Evolutionary conservation across 2,888 invertebrate genomes (phyloP).

Genomic region (Ichneumoninae sp.): DNA sequence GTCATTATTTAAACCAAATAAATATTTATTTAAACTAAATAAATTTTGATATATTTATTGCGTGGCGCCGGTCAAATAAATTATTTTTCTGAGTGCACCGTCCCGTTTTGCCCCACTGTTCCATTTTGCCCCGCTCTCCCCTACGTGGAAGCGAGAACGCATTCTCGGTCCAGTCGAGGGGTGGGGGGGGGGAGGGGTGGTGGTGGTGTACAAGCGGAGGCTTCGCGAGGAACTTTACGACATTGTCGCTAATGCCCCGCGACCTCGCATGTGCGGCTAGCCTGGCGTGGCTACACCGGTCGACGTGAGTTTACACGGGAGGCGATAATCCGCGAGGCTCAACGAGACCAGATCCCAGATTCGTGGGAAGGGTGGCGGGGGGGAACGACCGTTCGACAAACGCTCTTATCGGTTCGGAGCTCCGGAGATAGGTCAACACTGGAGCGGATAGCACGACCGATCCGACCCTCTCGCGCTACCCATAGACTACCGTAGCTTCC

Average conservation of each 20-base stretch:
- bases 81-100: no score
- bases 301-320: slow-evolving; percentile 62
- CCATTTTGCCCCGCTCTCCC: no score
- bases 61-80: no score
- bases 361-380: slow-evolving; percentile 16
- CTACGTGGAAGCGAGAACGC: slow-evolving; percentile 13
- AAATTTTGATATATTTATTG: no score
- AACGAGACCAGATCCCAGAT: slow-evolving; percentile 64
- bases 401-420: slow-evolving; percentile 19
- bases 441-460: slow-evolving; percentile 5
- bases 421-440: slow-evolving; percentile 26
- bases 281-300: slow-evolving; percentile 50
- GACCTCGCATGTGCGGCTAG: slow-evolving; percentile 52
- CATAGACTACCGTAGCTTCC: slow-evolving; percentile 35
- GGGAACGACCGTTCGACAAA: slow-evolving; percentile 17
- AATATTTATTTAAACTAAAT: no score
- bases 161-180: neutral
- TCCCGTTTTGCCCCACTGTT: no score
- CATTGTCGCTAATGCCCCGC: slow-evolving; percentile 60
- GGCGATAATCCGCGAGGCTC: slow-evolving; percentile 66
- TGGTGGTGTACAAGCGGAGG: neutral
- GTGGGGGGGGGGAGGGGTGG: no score
- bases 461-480: slow-evolving; percentile 18
- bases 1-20: no score
- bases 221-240: slow-evolving; percentile 52